These are phyloP conservation scores for Cheiracanthium punctorium DNA, from an alignment of 2,888 invertebrate genomes.

Conservation along the genomic window DNA sequence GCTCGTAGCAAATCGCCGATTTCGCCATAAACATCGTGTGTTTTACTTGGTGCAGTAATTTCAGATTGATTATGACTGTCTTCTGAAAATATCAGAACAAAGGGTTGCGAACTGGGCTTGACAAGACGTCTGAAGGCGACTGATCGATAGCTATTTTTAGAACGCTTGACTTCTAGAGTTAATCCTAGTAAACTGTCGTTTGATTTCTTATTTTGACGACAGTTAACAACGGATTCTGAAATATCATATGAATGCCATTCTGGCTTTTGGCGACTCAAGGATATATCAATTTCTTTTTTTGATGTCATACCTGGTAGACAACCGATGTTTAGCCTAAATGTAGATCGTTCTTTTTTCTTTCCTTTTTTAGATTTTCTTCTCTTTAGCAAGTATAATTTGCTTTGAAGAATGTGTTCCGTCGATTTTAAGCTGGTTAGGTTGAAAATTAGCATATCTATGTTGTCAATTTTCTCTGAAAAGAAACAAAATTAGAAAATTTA, in stretches of 20 bases:
- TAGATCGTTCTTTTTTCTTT: slow-evolving; percentile 8
- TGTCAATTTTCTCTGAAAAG: slow-evolving; percentile 42
- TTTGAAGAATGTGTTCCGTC: slow-evolving; percentile 48
- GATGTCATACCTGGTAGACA: slow-evolving; percentile 41
- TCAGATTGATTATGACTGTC: slow-evolving; percentile 73
- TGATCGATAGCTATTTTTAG: slow-evolving; percentile 72
- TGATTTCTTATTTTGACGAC: slow-evolving; percentile 72
- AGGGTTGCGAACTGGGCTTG: slow-evolving; percentile 75
- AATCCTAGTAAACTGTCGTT: slow-evolving; percentile 74
- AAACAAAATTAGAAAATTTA: neutral
- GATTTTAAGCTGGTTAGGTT: slow-evolving; percentile 51
- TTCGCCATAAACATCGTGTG: neutral
- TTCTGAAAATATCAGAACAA: slow-evolving; percentile 76
- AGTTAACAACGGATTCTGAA: slow-evolving; percentile 74
- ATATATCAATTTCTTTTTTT: slow-evolving; percentile 27
- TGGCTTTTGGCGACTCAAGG: slow-evolving; percentile 74
- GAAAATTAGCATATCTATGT: slow-evolving; percentile 49
- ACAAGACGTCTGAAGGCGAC: slow-evolving; percentile 74
- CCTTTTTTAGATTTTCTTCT: slow-evolving; percentile 31
- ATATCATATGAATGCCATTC: slow-evolving; percentile 76
- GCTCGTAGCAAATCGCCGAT: slow-evolving; percentile 27
- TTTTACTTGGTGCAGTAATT: neutral
- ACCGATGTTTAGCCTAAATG: slow-evolving; percentile 43
- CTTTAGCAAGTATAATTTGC: slow-evolving; percentile 47
- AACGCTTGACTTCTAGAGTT: slow-evolving; percentile 73